These are phyloP conservation scores for Aphelenchoides avenae DNA, from an alignment of 1,140 invertebrate genomes.

Conservation along the genomic window DNA sequence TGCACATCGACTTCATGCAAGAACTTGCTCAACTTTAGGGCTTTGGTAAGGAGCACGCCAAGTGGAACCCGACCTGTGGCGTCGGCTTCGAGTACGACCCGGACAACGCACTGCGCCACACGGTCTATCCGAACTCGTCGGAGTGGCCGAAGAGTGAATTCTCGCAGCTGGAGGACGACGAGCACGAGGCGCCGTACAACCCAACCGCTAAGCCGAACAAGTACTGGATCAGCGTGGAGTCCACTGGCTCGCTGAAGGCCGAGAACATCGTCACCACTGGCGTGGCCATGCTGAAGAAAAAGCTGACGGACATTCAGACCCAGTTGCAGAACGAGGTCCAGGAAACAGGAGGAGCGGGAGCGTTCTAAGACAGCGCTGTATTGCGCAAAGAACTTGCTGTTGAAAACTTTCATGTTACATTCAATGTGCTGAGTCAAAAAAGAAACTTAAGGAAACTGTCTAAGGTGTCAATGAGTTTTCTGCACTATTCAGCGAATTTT, in stretches of 20 bases:
- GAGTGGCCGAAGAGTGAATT: conserved; percentile 99
- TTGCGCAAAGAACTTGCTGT: too few relatives aligned
- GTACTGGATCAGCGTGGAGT: conserved; percentile 94
- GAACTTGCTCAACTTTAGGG: too few relatives aligned
- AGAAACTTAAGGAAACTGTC: too few relatives aligned
- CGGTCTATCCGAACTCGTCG: conserved; percentile 90
- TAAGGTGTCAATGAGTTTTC: too few relatives aligned
- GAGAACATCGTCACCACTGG: conserved; percentile 96
- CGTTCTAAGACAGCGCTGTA: too few relatives aligned
- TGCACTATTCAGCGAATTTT: too few relatives aligned
- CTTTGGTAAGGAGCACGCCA: conserved; percentile 98
- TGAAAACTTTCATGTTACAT: too few relatives aligned
- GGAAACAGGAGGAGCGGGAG: too few relatives aligned
- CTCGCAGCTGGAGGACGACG: conserved; percentile 83
- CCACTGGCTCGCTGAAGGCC: conserved; percentile 83
- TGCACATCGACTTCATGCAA: background rate
- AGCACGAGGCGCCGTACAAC: conserved; percentile 83
- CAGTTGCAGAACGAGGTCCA: conserved; percentile 33
- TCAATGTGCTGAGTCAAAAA: too few relatives aligned
- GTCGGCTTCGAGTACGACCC: conserved; percentile 99
- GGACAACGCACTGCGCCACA: conserved; percentile 93
- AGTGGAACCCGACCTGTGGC: conserved; percentile 98
- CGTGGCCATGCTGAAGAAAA: conserved; percentile 27
- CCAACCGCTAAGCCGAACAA: conserved; percentile 91
- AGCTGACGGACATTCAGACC: conserved; percentile 36